These are phyloP conservation scores for Anguilla marmorata DNA, from an alignment of 2,797 vertebrate genomes.

Conservation along the genomic window DNA sequence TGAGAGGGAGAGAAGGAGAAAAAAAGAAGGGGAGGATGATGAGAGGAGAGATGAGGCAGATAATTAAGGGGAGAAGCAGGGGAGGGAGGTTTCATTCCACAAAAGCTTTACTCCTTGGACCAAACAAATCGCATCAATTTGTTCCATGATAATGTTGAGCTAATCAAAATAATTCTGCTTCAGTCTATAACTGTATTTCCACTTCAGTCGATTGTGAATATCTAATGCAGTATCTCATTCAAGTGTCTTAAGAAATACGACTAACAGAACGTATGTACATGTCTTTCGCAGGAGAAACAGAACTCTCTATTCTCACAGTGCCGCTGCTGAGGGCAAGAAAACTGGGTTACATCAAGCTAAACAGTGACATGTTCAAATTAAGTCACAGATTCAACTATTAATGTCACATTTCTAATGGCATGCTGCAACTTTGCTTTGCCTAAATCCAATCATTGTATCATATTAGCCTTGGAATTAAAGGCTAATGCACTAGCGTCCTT, in stretches of 20 bases:
- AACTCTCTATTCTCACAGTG: neutral
- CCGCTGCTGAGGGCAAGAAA: neutral
- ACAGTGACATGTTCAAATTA: neutral
- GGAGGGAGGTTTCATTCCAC: neutral
- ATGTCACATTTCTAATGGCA: neutral
- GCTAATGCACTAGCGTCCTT: neutral
- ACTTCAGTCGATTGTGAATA: constrained; percentile 7
- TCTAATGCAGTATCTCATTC: neutral
- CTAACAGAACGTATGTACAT: neutral
- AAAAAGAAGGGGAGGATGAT: neutral
- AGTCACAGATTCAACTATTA: neutral
- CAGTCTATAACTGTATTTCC: neutral
- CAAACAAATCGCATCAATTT: constrained; percentile 27
- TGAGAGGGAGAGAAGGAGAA: constrained; percentile 31
- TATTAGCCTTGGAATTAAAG: neutral
- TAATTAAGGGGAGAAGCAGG: constrained; percentile 13
- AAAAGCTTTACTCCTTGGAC: neutral
- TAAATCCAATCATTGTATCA: neutral
- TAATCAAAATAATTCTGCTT: constrained; percentile 40
- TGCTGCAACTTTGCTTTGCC: neutral
- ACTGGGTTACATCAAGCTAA: neutral
- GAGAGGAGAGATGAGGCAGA: constrained; percentile 27
- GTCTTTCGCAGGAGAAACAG: neutral
- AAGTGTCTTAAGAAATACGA: constrained; percentile 21
- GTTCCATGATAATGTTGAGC: constrained; percentile 23